Evolutionary conservation across 2,113 vertebrate species (phyloP).

Genomic region (Blennius ocellaris): DNA sequence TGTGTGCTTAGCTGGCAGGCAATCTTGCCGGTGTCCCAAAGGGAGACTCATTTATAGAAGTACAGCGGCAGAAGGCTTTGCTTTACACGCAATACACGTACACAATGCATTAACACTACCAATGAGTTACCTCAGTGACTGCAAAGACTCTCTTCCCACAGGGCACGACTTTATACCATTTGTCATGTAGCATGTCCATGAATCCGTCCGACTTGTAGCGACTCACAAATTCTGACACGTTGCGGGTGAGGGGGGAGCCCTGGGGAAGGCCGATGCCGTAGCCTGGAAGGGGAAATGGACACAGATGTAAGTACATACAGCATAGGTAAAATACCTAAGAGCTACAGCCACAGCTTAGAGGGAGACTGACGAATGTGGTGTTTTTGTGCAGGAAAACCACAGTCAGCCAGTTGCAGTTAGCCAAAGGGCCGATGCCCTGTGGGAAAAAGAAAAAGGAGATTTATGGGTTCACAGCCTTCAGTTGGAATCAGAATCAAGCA

Average conservation of each 20-base stretch:
- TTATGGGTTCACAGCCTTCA: constrained; percentile 41
- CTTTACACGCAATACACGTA: constrained; percentile 60
- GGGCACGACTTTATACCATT: constrained; percentile 96
- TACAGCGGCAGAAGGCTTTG: constrained; percentile 34
- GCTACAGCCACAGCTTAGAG: constrained; percentile 4
- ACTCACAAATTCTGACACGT: constrained; percentile 94
- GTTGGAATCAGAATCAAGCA: constrained; percentile 33
- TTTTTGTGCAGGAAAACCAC: constrained; percentile 17
- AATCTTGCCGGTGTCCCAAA: constrained; percentile 52
- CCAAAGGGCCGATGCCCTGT: constrained; percentile 58
- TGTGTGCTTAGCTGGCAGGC: constrained; percentile 43
- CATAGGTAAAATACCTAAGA: constrained; percentile 1
- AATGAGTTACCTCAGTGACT: constrained; percentile 90
- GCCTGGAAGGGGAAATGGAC: constrained; percentile 77
- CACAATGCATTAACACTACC: constrained; percentile 34
- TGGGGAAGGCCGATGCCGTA: constrained; percentile 96
- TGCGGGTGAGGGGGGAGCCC: constrained; percentile 92
- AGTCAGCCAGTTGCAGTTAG: constrained; percentile 24
- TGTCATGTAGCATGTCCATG: constrained; percentile 97
- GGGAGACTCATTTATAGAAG: constrained; percentile 63
- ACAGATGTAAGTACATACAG: constrained; percentile 26
- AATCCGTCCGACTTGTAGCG: constrained; percentile 96
- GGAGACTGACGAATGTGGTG: not conserved
- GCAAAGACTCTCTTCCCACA: constrained; percentile 95
- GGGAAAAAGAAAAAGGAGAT: constrained; percentile 28